A percentile compares a stretch with the other conserved stretches of the same genome.
Evolutionary conservation across 2,888 invertebrate genomes (phyloP).

Genomic region (Homarus gammarus): DNA sequence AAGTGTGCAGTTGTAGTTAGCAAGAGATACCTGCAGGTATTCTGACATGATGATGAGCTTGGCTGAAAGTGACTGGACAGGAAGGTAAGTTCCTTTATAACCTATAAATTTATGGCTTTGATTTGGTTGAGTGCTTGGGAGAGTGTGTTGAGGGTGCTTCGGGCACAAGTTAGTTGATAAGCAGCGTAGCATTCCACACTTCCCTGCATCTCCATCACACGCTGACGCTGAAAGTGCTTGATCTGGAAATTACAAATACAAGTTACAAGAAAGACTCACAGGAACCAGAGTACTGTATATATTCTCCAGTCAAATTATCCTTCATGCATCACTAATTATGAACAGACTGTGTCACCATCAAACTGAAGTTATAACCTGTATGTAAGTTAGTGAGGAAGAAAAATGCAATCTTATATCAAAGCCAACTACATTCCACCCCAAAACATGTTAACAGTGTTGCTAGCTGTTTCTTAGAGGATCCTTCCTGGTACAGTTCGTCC

Average conservation of each 20-base stretch:
- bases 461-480: no score
- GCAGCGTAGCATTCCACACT: conserved; percentile 46
- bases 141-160: conserved; percentile 39
- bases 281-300: neutral
- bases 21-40: neutral
- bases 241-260: conserved; percentile 43
- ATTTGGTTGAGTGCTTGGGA: conserved; percentile 44
- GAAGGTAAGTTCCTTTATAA: neutral
- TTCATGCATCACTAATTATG: neutral
- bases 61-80: neutral
- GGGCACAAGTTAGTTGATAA: conserved; percentile 45
- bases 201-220: conserved; percentile 38
- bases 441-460: no score
- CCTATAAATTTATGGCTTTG: conserved; percentile 60
- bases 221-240: conserved; percentile 56
- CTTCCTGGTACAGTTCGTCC: no score
- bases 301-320: neutral
- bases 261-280: neutral
- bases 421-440: no score
- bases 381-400: no score
- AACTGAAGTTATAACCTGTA: neutral
- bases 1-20: neutral
- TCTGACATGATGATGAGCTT: neutral
- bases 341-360: neutral
- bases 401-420: no score